Evolutionary conservation across 2,888 invertebrate genomes (phyloP), one percentile per base, ranked within the genome.

Genomic region (Lissonota sp.): DNA sequence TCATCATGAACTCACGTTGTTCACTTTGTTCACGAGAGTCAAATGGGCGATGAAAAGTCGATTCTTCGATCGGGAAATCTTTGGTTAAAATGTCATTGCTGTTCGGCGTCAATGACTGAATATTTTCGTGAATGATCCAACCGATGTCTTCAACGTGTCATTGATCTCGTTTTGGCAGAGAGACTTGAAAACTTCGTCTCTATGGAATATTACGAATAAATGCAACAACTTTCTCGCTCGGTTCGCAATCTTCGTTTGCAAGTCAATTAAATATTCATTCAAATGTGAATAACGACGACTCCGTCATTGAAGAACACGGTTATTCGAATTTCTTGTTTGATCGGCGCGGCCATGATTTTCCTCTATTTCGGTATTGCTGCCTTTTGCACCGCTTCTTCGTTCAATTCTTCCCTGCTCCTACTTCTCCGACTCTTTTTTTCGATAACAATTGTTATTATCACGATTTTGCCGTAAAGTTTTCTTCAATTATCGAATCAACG

Each of bases 301-400:
- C 94, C 94, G 89, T 95, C 94, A 87, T 95, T 95, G 91, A 95
- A 95, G 92, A 94, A 95, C 86, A 96, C 95, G 10, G 95, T 96
- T 86, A 96, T 95, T 86, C 96, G 93, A 90, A 96, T 95, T 90
- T 95, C 94, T 83, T 95, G 93, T 92, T 94, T 95, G 80, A 93
- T 93, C 83, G 94, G 94, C 86, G 95, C 95, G 85, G 96, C 96
- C 96, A 96, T 96, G 91, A 46, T 14, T 72, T 8, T 44, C 60
- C 37, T 5, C 8, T 53, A 58, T 51, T 39, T 58, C 44, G 10
- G 44, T 44, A 26, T 26, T 26, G 1, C 26, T 26, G 26, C 26
- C 26, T 26, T 3, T 26, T 26, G 3, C 26, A 26, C 26, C n/a
- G n/a, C n/a, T n/a, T n/a, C 26, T 26, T 26, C 26, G 1, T 26